Conservation (phyloP, 2,888 invertebrate genomes). For the Toxonevra muliebris region DNA sequence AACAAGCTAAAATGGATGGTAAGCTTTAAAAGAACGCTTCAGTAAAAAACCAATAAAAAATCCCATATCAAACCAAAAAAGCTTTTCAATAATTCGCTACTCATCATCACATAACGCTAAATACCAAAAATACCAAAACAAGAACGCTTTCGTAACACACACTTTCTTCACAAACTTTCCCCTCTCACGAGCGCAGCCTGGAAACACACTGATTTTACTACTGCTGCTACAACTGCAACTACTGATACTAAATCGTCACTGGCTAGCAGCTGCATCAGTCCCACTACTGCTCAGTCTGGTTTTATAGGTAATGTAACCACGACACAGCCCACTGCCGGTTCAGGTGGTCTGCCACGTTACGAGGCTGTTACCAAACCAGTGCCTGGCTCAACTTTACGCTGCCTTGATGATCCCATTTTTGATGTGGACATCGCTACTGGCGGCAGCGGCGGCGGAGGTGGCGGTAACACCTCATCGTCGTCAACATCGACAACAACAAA, state of each 20-base stretch:
- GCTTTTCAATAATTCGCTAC: constrained; percentile 50
- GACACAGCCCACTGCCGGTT: constrained; percentile 42
- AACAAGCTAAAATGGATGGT: constrained; percentile 70
- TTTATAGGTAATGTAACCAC: constrained; percentile 37
- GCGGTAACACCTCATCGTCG: constrained; percentile 45
- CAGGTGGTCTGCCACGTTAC: constrained; percentile 42
- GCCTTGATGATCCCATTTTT: constrained; percentile 69
- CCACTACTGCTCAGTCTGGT: constrained; percentile 40
- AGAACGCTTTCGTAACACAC: constrained; percentile 48
- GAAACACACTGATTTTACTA: constrained; percentile 45
- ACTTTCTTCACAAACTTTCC: constrained; percentile 51
- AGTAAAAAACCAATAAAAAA: constrained; percentile 46
- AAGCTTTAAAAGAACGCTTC: constrained; percentile 63
- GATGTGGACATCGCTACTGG: constrained; percentile 54
- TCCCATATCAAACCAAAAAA: constrained; percentile 38
- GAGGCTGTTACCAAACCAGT: constrained; percentile 56
- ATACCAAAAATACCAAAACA: constrained; percentile 38
- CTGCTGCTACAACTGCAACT: too few relatives aligned
- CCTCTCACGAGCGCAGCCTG: constrained; percentile 51
- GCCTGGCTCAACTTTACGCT: constrained; percentile 67
- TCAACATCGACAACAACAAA: constrained; percentile 49
- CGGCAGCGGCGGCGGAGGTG: constrained; percentile 33
- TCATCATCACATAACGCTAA: constrained; percentile 49
- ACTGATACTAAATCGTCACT: constrained; percentile 37
- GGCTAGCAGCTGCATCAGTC: constrained; percentile 49